Evolutionary conservation across 2,113 vertebrate species (phyloP).

Genomic region (Mormoops blainvillei): DNA sequence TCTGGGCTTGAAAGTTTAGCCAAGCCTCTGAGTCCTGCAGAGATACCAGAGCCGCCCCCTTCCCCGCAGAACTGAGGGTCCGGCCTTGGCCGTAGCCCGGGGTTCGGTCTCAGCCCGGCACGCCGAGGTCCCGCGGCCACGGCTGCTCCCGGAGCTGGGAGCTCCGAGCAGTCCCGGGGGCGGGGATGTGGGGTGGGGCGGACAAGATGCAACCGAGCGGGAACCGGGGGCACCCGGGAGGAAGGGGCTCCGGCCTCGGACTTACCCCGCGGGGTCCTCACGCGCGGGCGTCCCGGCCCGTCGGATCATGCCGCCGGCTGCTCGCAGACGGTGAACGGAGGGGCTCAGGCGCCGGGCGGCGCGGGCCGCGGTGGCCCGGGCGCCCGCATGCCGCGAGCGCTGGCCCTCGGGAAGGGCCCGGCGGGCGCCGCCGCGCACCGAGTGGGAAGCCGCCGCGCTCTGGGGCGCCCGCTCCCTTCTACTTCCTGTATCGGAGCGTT

Average conservation of each 20-base stretch:
- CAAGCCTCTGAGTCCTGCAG: background rate
- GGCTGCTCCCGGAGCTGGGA: background rate
- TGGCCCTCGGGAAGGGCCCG: slow-evolving; percentile 42
- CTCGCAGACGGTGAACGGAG: background rate
- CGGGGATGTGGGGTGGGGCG: background rate
- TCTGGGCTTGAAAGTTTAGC: background rate
- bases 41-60: background rate
- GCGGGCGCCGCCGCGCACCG: slow-evolving; percentile 25
- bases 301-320: slow-evolving; percentile 80
- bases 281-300: slow-evolving; percentile 67
- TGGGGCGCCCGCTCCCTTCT: slow-evolving; percentile 23
- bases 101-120: background rate
- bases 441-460: slow-evolving; percentile 3
- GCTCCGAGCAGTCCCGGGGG: background rate
- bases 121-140: background rate
- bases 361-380: background rate
- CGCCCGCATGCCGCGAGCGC: slow-evolving; percentile 40
- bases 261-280: slow-evolving; percentile 81
- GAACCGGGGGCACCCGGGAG: background rate
- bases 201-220: background rate
- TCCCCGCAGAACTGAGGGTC: background rate
- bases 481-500: slow-evolving; percentile 88
- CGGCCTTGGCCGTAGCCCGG: background rate
- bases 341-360: slow-evolving; percentile 13
- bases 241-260: background rate